Evolutionary conservation across 1,140 invertebrate genomes (phyloP).

Genomic region (Phenacoccus solenopsis): DNA sequence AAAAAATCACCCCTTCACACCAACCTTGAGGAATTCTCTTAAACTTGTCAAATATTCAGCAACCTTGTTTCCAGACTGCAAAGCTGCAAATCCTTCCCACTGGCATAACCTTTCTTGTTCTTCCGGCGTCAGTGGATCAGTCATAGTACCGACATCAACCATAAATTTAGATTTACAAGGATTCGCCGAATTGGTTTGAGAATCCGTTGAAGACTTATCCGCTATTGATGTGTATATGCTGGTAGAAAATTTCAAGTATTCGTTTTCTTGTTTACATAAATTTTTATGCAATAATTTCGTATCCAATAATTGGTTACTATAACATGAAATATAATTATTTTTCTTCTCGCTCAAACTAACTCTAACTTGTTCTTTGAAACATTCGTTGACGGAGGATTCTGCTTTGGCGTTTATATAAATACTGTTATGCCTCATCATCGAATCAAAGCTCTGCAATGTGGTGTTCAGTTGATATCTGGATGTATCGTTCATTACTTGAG

Average conservation of each 20-base stretch:
- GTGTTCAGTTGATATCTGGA: conserved; percentile 3
- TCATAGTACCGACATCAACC: conserved; percentile 41
- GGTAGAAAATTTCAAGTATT: background rate
- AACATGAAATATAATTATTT: background rate
- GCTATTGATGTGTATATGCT: background rate
- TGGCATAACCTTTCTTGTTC: conserved; percentile 25
- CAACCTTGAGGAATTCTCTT: conserved; percentile 30
- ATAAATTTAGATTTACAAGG: conserved; percentile 29
- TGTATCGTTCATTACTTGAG: conserved; percentile 10
- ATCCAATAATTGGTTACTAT: background rate
- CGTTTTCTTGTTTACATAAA: background rate
- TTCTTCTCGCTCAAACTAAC: background rate
- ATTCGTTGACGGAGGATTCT: background rate
- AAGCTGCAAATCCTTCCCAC: conserved; percentile 25
- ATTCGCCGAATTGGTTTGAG: background rate
- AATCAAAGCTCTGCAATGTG: conserved; percentile 1
- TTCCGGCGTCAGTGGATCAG: conserved; percentile 34
- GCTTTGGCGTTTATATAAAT: conserved; percentile 5
- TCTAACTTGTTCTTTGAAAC: background rate
- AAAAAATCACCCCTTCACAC: background rate
- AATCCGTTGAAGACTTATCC: background rate
- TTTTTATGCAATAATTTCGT: background rate
- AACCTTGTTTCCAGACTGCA: conserved; percentile 29
- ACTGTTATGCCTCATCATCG: conserved; percentile 8
- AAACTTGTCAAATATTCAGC: conserved; percentile 30